phyloP scores from a whole-genome alignment of 2,888 invertebrate species.

The Lochmaea capreae region DNA sequence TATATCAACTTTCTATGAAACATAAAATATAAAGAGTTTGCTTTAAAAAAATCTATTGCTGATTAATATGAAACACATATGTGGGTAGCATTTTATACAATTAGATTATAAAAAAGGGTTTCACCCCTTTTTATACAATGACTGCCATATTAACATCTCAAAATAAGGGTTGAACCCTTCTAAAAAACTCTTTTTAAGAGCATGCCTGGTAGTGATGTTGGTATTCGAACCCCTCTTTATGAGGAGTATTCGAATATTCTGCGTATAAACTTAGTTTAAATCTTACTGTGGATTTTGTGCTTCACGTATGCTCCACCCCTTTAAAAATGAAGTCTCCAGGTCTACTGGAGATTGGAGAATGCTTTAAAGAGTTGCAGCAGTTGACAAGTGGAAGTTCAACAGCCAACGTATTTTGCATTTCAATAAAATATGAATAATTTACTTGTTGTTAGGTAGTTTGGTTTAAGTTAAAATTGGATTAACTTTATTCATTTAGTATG shows the following conservation, averaged over 20 bases:
- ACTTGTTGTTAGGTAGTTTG: neutral
- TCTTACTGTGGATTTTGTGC: slow-evolving; percentile 46
- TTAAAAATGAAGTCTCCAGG: slow-evolving; percentile 39
- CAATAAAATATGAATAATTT: neutral
- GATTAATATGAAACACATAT: neutral
- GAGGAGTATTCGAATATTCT: slow-evolving; percentile 42
- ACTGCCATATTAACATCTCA: slow-evolving; percentile 37
- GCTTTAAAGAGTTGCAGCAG: slow-evolving; percentile 11
- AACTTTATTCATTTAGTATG: neutral
- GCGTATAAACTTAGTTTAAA: slow-evolving; percentile 40
- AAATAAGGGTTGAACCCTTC: slow-evolving; percentile 50
- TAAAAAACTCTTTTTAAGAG: slow-evolving; percentile 39
- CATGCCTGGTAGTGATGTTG: slow-evolving; percentile 35
- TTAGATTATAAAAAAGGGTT: slow-evolving; percentile 9
- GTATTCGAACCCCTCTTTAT: slow-evolving; percentile 45
- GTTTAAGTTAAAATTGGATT: neutral
- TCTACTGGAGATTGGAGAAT: slow-evolving; percentile 9
- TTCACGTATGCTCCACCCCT: slow-evolving; percentile 61
- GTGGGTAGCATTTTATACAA: slow-evolving; percentile 2
- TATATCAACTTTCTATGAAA: neutral
- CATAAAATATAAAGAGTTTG: neutral
- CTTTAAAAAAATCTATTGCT: neutral
- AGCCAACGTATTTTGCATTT: neutral
- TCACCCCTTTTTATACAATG: slow-evolving; percentile 40
- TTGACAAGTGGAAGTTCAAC: slow-evolving; percentile 11